Conservation (phyloP, 2,797 vertebrate species). For the Prunella strophiata region DNA sequence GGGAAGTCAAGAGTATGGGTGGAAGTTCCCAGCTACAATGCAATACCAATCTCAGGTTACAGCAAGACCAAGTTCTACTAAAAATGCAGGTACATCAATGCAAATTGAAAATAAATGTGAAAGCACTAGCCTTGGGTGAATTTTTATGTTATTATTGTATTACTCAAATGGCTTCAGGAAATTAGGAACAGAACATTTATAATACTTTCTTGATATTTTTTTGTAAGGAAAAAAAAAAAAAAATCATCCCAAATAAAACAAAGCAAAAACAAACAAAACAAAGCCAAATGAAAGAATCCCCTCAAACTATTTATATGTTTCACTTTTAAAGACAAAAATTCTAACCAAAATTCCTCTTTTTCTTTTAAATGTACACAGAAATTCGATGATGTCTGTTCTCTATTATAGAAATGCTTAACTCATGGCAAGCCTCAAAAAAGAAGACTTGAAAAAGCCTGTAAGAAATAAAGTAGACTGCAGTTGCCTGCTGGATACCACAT, state of each 20-base stretch:
- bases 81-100: conserved; percentile 54
- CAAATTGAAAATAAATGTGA: conserved; percentile 38
- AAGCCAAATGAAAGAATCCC: conserved; percentile 11
- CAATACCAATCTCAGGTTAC: conserved; percentile 54
- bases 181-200: conserved; percentile 52
- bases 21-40: conserved; percentile 76
- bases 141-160: conserved; percentile 42
- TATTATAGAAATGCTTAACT: conserved; percentile 90
- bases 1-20: background rate
- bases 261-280: conserved; percentile 39
- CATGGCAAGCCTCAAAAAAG: conserved; percentile 89
- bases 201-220: background rate
- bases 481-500: conserved; percentile 87
- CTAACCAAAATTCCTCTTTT: conserved; percentile 60
- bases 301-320: conserved; percentile 47
- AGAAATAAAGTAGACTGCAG: conserved; percentile 77
- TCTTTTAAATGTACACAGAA: conserved; percentile 88
- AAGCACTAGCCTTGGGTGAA: conserved; percentile 46
- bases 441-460: conserved; percentile 69
- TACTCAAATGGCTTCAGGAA: conserved; percentile 52
- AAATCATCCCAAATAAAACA: conserved; percentile 24
- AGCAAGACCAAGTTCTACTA: conserved; percentile 56
- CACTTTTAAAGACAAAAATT: conserved; percentile 45
- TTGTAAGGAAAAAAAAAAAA: background rate
- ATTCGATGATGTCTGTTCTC: conserved; percentile 96